phyloP scores from a whole-genome alignment of 2,113 vertebrate genomes.

The Serinus canaria region DNA sequence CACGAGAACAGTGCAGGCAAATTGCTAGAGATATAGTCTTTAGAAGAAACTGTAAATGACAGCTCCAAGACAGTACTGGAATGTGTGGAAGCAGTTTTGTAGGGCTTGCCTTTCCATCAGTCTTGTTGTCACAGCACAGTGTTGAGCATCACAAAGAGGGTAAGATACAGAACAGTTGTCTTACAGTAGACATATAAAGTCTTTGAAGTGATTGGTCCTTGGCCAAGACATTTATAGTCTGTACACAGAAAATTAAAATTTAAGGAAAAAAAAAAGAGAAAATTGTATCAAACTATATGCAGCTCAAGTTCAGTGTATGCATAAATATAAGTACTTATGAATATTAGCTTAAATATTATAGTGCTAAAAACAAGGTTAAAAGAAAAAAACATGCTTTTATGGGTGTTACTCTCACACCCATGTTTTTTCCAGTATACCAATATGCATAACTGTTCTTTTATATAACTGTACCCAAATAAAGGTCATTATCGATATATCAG shows the following conservation, averaged over 20 bases:
- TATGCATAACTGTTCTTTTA: neutral
- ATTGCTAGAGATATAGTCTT: neutral
- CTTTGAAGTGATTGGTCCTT: neutral
- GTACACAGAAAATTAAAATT: neutral
- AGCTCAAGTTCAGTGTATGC: neutral
- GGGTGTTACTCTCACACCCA: neutral
- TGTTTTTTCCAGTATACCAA: neutral
- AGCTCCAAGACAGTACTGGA: neutral
- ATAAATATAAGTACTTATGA: neutral
- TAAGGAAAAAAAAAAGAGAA: neutral
- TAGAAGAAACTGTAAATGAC: neutral
- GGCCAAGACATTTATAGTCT: neutral
- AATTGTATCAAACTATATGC: neutral
- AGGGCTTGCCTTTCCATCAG: neutral
- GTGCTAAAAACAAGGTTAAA: neutral
- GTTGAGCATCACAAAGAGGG: neutral
- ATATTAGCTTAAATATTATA: neutral
- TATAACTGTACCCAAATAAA: neutral
- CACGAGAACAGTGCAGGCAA: neutral
- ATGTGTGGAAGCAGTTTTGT: neutral
- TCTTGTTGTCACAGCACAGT: rapidly evolving
- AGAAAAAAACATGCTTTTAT: neutral
- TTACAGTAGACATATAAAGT: neutral
- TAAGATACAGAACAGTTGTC: neutral
- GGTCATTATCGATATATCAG: neutral